phyloP scores from a whole-genome alignment of 1,140 invertebrate genomes.

The Hormaphis cornu region DNA sequence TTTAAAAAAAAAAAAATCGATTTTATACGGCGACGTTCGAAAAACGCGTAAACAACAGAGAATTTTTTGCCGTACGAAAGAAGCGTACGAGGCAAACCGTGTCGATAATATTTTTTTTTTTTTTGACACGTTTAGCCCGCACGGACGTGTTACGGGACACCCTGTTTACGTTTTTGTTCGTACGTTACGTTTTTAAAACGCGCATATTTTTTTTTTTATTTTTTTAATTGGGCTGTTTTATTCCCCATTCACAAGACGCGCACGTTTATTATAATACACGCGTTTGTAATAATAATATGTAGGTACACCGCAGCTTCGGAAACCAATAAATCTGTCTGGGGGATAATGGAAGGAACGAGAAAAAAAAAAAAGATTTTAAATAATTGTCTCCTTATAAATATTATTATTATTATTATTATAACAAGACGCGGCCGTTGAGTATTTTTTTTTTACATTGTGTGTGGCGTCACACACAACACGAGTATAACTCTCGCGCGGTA shows the following conservation, averaged over 20 bases:
- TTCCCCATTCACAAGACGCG: slow-evolving; percentile 23
- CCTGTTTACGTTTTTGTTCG: too few relatives aligned
- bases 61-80: too few relatives aligned
- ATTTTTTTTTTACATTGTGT: slow-evolving; percentile 31
- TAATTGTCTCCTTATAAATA: slow-evolving; percentile 19
- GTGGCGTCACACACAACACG: background rate
- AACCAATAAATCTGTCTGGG: slow-evolving; percentile 33
- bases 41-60: background rate
- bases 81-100: too few relatives aligned
- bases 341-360: slow-evolving; percentile 26
- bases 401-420: background rate
- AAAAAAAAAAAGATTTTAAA: slow-evolving; percentile 9
- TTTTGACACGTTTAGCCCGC: too few relatives aligned
- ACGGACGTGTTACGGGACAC: too few relatives aligned
- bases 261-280: slow-evolving; percentile 29
- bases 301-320: slow-evolving; percentile 1
- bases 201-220: slow-evolving; percentile 7
- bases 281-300: background rate
- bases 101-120: too few relatives aligned
- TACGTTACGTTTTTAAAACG: background rate
- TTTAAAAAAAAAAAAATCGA: too few relatives aligned
- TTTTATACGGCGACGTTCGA: background rate
- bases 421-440: slow-evolving; percentile 23
- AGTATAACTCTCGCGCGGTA: too few relatives aligned
- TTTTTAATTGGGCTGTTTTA: slow-evolving; percentile 30